Percentiles rank a stretch among this genome's conserved stretches.
These are phyloP conservation scores for Agapornis roseicollis DNA, from an alignment of 2,113 vertebrate genomes.

Conservation along the genomic window DNA sequence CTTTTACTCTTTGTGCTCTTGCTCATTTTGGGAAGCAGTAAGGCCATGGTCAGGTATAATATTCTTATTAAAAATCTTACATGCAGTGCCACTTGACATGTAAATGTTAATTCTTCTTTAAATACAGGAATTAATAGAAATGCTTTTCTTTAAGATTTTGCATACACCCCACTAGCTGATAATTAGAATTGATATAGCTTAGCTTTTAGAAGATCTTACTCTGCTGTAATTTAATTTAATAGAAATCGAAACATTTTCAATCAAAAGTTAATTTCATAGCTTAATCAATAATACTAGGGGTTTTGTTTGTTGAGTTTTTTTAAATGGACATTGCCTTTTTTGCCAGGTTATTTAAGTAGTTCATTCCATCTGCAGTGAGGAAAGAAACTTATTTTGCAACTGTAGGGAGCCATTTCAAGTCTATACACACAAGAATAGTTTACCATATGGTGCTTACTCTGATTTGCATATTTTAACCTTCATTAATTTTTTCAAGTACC, in stretches of 20 bases:
- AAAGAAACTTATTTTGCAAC: constrained; percentile 34
- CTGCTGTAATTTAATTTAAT: not conserved
- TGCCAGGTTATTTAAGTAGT: not conserved
- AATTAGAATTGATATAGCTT: not conserved
- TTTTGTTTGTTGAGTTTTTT: not conserved
- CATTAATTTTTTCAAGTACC: constrained; percentile 54
- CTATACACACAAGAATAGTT: constrained; percentile 17
- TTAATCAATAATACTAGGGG: not conserved
- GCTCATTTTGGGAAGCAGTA: not conserved
- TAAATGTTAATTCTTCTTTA: not conserved
- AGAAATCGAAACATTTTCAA: not conserved
- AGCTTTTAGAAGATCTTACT: not conserved
- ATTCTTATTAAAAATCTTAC: not conserved
- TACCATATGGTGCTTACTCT: constrained; percentile 30
- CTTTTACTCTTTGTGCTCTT: not conserved
- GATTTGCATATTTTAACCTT: constrained; percentile 61
- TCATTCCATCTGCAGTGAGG: not conserved
- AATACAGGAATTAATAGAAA: not conserved
- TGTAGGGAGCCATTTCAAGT: constrained; percentile 30
- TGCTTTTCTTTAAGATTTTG: not conserved
- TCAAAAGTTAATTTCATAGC: not conserved
- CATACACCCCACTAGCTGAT: not conserved
- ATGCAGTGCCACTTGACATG: not conserved
- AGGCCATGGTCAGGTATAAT: not conserved
- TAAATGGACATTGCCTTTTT: not conserved